These are phyloP conservation scores for Ibycter americanus DNA, from an alignment of 2,797 vertebrate species.

Conservation along the genomic window DNA sequence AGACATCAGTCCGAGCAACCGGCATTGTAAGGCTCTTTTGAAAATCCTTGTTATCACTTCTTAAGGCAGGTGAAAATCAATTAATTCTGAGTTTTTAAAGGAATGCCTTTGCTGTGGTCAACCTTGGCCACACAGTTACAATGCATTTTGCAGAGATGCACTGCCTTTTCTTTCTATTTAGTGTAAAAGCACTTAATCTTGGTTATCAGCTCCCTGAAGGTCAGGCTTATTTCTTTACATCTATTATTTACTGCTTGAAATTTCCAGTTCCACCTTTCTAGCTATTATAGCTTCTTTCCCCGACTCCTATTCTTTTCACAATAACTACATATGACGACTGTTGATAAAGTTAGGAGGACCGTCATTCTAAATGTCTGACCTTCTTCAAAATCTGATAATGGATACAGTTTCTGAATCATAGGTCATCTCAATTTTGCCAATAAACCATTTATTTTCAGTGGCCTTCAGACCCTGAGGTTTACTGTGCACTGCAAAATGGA, in stretches of 20 bases:
- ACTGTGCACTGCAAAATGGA: not conserved
- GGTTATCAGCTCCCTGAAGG: slow-evolving; percentile 38
- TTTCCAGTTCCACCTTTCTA: slow-evolving; percentile 32
- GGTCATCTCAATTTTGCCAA: slow-evolving; percentile 48
- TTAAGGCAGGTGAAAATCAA: slow-evolving; percentile 9
- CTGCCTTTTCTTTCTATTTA: slow-evolving; percentile 27
- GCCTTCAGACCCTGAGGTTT: slow-evolving; percentile 37
- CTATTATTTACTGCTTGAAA: slow-evolving; percentile 48
- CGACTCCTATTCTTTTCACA: not conserved
- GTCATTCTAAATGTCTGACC: slow-evolving; percentile 44
- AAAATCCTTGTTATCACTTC: not conserved
- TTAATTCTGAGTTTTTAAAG: slow-evolving; percentile 24
- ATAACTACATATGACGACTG: slow-evolving; percentile 8
- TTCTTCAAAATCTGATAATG: slow-evolving; percentile 57
- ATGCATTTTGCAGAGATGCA: not conserved
- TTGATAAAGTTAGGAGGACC: slow-evolving; percentile 39
- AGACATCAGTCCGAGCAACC: not conserved
- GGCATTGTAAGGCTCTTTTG: not conserved
- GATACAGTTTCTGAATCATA: slow-evolving; percentile 36
- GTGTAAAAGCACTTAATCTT: slow-evolving; percentile 48
- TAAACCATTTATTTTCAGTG: slow-evolving; percentile 37
- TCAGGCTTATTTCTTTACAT: slow-evolving; percentile 55
- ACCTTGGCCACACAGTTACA: not conserved
- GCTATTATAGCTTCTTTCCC: slow-evolving; percentile 21
- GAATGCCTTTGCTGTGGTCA: not conserved